Evolutionary conservation across 2,888 invertebrate species (phyloP).

Genomic region (Noctua janthe): DNA sequence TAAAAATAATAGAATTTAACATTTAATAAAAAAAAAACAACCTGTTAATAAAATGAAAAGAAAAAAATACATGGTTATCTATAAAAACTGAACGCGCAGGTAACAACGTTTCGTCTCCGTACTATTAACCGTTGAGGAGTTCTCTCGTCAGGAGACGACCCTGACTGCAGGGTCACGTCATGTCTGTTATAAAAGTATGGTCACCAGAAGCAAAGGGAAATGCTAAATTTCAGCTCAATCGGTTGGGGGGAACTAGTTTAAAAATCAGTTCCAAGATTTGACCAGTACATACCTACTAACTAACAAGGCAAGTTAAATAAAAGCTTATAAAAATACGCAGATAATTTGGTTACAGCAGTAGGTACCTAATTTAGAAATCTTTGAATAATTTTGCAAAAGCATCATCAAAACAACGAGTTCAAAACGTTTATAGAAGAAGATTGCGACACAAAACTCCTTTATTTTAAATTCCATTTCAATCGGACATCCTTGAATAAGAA

Average conservation of each 20-base stretch:
- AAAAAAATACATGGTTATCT: too few relatives aligned
- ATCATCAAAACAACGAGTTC: not conserved
- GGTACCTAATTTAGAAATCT: not conserved
- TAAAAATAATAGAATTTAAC: not conserved
- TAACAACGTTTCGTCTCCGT: not conserved
- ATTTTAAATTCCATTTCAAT: slow-evolving; percentile 4
- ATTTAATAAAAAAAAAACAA: not conserved
- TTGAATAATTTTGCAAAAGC: not conserved
- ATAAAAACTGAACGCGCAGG: not conserved
- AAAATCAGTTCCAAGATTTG: not conserved
- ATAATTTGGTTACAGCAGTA: not conserved
- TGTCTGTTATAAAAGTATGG: not conserved
- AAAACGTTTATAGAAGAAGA: not conserved
- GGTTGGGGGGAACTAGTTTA: not conserved
- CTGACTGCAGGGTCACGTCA: not conserved
- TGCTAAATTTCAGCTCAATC: not conserved
- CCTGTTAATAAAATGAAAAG: too few relatives aligned
- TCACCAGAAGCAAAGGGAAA: not conserved
- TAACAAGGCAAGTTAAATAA: not conserved
- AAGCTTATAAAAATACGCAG: not conserved
- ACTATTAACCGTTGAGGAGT: not conserved
- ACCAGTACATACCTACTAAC: not conserved
- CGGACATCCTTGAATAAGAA: slow-evolving; percentile 10
- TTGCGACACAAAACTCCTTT: not conserved
- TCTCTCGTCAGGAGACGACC: not conserved